Conservation (phyloP, 2,888 invertebrate genomes). For the Idaea biselata region DNA sequence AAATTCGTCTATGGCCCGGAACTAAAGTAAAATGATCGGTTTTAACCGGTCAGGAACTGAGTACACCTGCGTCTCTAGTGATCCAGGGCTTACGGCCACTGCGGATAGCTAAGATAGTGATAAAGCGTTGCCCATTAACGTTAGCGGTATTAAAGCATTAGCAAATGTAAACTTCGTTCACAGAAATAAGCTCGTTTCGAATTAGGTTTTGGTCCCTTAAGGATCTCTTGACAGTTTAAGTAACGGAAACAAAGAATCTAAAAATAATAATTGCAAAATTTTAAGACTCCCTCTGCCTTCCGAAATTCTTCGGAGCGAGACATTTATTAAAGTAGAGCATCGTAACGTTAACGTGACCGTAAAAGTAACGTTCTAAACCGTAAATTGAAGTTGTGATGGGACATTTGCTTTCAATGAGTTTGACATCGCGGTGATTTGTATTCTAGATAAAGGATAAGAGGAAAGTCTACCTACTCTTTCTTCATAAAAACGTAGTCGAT, state of each 20-base stretch:
- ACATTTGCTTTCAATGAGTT: conserved; percentile 39
- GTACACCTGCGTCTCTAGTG: conserved; percentile 58
- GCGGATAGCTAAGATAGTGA: conserved; percentile 58
- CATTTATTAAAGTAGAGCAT: conserved; percentile 36
- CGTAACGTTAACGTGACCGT: conserved; percentile 32
- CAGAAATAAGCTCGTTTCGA: conserved; percentile 20
- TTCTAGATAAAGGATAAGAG: too few species aligned
- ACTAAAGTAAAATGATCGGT: conserved; percentile 52
- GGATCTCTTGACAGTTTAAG: conserved; percentile 15
- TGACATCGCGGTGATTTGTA: conserved; percentile 43
- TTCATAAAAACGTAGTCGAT: too few species aligned
- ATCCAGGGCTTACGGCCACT: conserved; percentile 56
- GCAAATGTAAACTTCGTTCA: conserved; percentile 34
- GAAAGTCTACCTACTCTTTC: too few species aligned
- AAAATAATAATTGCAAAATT: not conserved
- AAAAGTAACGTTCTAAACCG: conserved; percentile 29
- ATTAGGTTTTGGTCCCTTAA: conserved; percentile 15
- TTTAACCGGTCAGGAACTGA: conserved; percentile 41
- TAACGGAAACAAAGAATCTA: not conserved
- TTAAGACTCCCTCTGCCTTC: not conserved
- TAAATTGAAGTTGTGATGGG: conserved; percentile 33
- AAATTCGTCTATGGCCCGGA: conserved; percentile 41
- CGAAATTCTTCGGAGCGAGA: conserved; percentile 6
- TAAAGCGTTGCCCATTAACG: conserved; percentile 60
- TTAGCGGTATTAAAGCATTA: conserved; percentile 47